Conservation (phyloP, 2,113 vertebrate genomes). For the Brachypteracias leptosomus region DNA sequence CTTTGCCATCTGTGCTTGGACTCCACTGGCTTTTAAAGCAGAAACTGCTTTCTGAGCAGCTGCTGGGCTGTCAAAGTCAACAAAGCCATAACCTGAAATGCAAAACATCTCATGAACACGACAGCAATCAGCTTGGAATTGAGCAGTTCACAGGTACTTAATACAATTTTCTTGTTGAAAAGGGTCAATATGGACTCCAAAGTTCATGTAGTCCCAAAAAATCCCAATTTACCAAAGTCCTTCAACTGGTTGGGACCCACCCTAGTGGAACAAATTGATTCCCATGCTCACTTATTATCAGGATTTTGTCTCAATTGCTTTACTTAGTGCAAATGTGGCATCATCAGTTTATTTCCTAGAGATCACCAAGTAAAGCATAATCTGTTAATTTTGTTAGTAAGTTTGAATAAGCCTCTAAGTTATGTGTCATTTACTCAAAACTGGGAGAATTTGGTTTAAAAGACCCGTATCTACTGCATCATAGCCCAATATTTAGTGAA, state of each 20-base stretch:
- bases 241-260: not conserved
- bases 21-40: constrained; percentile 90
- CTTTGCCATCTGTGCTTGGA: constrained; percentile 99
- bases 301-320: not conserved
- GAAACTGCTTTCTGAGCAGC: constrained; percentile 97
- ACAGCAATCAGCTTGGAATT: not conserved
- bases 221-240: not conserved
- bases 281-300: not conserved
- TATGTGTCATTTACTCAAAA: not conserved
- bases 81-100: constrained; percentile 94
- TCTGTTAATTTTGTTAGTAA: not conserved
- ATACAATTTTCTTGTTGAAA: not conserved
- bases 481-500: not conserved
- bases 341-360: not conserved
- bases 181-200: not conserved
- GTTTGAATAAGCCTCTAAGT: not conserved
- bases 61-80: constrained; percentile 96
- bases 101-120: not conserved
- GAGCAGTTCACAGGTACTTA: not conserved
- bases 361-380: not conserved
- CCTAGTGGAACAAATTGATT: not conserved
- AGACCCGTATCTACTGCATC: not conserved
- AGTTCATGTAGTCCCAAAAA: not conserved
- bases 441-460: not conserved
- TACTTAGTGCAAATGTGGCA: not conserved